Evolutionary conservation across 2,888 invertebrate species (phyloP), one percentile per base, ranked within the genome.

Genomic region (Mimachlamys varia): DNA sequence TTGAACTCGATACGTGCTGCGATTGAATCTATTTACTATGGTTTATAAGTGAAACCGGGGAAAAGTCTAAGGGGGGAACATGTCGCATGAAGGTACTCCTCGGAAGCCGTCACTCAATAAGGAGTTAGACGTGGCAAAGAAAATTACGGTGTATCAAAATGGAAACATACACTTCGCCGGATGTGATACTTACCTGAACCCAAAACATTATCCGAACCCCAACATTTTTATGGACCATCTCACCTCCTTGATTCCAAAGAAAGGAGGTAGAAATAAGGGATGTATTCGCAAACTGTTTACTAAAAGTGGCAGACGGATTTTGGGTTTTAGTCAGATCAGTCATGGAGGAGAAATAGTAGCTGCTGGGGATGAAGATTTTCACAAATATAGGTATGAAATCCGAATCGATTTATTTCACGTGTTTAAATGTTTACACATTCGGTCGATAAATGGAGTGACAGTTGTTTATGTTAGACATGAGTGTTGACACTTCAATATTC

Each of bases 41-140:
- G 76, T 76, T 76, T 76, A 76, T 76, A 76, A 76, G 76, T 76
- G 76, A 76, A 76, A 76, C 76, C 76, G 27, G 27, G 76, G 76
- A 33, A 76, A 33, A 76, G 33, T 33, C 22, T 7, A 76, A 76
- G 76, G 76, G 76, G 76, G 76, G 76, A 76, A 76, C 2, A 76
- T 76, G 76, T 76, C 76, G 76, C 33, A 76, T 0, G 33, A 27
- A 76, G 76, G 76, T 33, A 76, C 76, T 33, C 76, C 76, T 33
- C 27, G 76, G 76, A 76, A 76, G 17, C 33, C 76, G 76, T 76
- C 33, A 3, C 76, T 76, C 76, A 76, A 76, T 17, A 27, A 76
- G 76, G 76, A 76, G 0, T 76, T 76, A 33, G 33, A 76, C 27
- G 76, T 76, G 76, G 76, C 76, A 3, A 76, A 76, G 76, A 76